These are phyloP conservation scores for Betta splendens DNA, from an alignment of 2,797 vertebrate species.

Conservation along the genomic window DNA sequence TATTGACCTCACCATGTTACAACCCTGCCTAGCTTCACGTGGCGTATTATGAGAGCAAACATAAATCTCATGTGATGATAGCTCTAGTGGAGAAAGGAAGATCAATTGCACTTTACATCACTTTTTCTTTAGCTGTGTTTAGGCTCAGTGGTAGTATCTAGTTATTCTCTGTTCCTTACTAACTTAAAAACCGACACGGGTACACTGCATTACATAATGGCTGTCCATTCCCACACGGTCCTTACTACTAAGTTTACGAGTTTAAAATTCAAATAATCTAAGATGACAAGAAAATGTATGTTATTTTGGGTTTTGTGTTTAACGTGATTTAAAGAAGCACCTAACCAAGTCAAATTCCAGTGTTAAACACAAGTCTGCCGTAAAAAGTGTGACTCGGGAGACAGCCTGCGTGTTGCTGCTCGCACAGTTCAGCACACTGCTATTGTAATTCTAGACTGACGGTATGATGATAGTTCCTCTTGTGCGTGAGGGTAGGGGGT, in stretches of 20 bases:
- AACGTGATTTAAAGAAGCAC: neutral
- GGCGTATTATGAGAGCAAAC: conserved; percentile 53
- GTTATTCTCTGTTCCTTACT: neutral
- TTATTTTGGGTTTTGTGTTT: neutral
- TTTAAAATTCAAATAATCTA: neutral
- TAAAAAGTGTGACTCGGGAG: conserved; percentile 41
- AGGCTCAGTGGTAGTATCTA: neutral
- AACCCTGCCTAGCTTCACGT: conserved; percentile 33
- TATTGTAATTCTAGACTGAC: conserved; percentile 49
- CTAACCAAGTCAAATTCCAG: conserved; percentile 21
- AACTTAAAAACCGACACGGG: neutral
- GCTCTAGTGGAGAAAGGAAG: conserved; percentile 31
- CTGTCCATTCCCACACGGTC: neutral
- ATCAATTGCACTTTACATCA: neutral
- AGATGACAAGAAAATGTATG: neutral
- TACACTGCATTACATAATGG: neutral
- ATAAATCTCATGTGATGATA: conserved; percentile 58
- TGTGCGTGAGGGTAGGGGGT: conserved; percentile 5
- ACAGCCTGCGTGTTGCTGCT: conserved; percentile 53
- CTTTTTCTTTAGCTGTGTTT: neutral
- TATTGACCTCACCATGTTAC: conserved; percentile 55
- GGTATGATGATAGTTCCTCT: conserved; percentile 40
- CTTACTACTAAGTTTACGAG: neutral
- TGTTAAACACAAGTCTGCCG: conserved; percentile 22
- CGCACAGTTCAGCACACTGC: conserved; percentile 35